These are phyloP conservation scores for Aplochiton taeniatus DNA, from an alignment of 2,797 vertebrate species.

Conservation along the genomic window DNA sequence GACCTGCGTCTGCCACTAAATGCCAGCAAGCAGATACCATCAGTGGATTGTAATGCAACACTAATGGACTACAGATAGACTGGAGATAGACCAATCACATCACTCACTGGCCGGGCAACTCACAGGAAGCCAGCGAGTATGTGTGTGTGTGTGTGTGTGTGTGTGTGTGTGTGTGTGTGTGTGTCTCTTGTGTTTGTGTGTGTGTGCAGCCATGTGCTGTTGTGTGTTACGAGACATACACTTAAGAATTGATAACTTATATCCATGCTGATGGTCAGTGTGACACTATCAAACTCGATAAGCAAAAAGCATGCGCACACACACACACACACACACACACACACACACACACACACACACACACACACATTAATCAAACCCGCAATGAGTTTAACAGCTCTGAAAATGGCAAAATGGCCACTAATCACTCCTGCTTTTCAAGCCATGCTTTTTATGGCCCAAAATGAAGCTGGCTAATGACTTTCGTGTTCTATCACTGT, in stretches of 20 bases:
- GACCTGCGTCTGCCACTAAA: neutral
- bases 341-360: constrained; percentile 7
- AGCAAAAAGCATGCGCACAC: neutral
- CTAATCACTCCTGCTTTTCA: constrained; percentile 52
- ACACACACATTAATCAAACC: constrained; percentile 50
- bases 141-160: too few relatives aligned
- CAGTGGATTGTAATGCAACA: constrained; percentile 38
- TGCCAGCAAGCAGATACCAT: constrained; percentile 42
- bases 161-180: too few relatives aligned
- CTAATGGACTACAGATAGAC: constrained; percentile 51
- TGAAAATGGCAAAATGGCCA: constrained; percentile 52
- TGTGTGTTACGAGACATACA: too few relatives aligned
- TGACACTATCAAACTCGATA: neutral
- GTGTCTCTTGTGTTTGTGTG: too few relatives aligned
- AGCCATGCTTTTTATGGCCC: constrained; percentile 36
- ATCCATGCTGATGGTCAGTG: too few relatives aligned
- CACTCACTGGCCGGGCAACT: constrained; percentile 25
- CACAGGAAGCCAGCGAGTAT: constrained; percentile 11
- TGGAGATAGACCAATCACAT: constrained; percentile 49
- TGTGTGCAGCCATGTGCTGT: too few relatives aligned
- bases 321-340: neutral
- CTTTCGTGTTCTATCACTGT: constrained; percentile 32
- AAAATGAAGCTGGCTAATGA: constrained; percentile 41
- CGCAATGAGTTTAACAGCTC: constrained; percentile 50
- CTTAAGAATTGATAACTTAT: too few relatives aligned